phyloP scores from a whole-genome alignment of 2,797 vertebrate genomes.

The Acipenser transmontanus region DNA sequence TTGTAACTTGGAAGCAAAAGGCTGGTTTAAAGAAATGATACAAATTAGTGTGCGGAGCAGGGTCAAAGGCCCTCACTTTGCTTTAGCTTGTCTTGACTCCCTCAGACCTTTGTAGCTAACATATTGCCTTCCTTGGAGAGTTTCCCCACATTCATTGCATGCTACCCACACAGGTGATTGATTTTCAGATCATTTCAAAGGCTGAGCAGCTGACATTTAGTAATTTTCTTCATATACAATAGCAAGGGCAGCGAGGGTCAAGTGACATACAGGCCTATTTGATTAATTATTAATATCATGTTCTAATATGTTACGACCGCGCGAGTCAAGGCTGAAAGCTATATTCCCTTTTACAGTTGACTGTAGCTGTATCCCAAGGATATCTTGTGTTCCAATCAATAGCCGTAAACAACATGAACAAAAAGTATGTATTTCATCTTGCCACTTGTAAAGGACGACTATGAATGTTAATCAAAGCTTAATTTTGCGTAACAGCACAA shows the following conservation, averaged over 20 bases:
- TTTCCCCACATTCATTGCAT: slow-evolving; percentile 10
- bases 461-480: neutral
- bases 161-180: slow-evolving; percentile 9
- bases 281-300: no score
- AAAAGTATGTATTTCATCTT: no score
- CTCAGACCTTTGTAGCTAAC: neutral
- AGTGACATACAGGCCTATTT: no score
- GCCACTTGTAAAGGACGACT: no score
- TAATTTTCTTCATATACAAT: no score
- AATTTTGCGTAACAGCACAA: slow-evolving; percentile 40
- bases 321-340: no score
- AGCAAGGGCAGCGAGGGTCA: no score
- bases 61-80: slow-evolving; percentile 2
- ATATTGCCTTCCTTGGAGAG: neutral
- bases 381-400: no score
- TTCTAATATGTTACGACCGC: no score
- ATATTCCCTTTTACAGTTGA: no score
- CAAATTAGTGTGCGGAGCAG: slow-evolving; percentile 2
- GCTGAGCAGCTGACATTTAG: neutral
- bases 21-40: neutral
- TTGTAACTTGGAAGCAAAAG: neutral
- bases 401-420: no score
- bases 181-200: slow-evolving; percentile 3
- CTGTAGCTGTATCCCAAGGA: no score
- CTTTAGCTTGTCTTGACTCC: neutral